Conservation (phyloP, 2,113 vertebrate genomes). For the Sander lucioperca region DNA sequence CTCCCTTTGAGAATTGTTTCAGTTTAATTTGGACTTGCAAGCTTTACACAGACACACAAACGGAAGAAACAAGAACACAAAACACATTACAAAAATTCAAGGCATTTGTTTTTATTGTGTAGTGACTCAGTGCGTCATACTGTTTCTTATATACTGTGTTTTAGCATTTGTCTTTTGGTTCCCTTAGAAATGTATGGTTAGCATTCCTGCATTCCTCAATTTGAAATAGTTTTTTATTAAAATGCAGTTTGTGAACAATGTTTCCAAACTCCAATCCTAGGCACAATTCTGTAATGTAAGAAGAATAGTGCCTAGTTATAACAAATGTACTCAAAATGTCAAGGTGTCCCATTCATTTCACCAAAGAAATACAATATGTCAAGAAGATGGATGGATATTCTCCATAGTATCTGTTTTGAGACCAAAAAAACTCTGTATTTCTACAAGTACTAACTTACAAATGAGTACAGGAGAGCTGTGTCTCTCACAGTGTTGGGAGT, state of each 20-base stretch:
- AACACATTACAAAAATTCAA: background rate
- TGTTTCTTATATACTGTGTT: background rate
- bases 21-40: background rate
- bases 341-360: background rate
- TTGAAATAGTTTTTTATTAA: constrained; percentile 3
- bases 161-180: background rate
- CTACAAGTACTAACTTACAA: background rate
- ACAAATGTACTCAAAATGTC: constrained; percentile 18
- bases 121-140: background rate
- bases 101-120: background rate
- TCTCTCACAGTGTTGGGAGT: too few relatives aligned
- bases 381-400: background rate
- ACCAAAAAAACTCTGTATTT: background rate
- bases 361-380: background rate
- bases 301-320: background rate
- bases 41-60: background rate
- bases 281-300: background rate
- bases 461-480: background rate
- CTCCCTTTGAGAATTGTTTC: background rate
- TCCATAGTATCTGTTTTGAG: background rate
- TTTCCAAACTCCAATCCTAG: background rate
- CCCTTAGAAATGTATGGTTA: background rate
- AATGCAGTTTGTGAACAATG: constrained; percentile 2
- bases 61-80: background rate
- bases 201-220: background rate